A percentile compares a stretch with the other conserved stretches of the same genome.
Evolutionary conservation across 2,113 vertebrate species (phyloP).

Genomic region (Halcyon senegalensis): DNA sequence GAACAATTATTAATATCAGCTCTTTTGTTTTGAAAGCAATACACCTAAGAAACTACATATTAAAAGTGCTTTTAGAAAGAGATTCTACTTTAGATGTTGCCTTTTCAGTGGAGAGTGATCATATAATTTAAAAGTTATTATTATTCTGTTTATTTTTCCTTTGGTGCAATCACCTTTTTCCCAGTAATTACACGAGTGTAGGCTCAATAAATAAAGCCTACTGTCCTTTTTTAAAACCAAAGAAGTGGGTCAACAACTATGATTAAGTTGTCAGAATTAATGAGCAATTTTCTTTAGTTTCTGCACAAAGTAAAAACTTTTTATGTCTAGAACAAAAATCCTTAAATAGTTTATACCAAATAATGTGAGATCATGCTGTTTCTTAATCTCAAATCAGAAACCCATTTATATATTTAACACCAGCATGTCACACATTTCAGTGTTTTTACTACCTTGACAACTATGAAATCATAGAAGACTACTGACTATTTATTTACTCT

Average conservation of each 20-base stretch:
- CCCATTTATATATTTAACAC: background rate
- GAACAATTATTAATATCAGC: background rate
- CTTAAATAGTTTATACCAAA: background rate
- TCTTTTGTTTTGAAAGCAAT: conserved; percentile 6
- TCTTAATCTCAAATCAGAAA: background rate
- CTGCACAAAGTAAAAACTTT: background rate
- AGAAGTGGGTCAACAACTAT: conserved; percentile 61
- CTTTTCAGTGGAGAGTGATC: background rate
- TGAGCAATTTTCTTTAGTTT: conserved; percentile 53
- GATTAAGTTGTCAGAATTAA: conserved; percentile 72
- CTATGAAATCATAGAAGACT: background rate
- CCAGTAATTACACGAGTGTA: conserved; percentile 18
- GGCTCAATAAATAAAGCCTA: conserved; percentile 52
- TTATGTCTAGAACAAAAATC: background rate
- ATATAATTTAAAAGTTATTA: conserved; percentile 11
- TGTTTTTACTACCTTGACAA: background rate
- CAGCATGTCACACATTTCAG: background rate
- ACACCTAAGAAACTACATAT: background rate
- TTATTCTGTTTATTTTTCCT: conserved; percentile 56
- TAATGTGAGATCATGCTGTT: background rate
- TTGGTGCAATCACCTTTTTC: conserved; percentile 59
- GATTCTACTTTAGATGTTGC: background rate
- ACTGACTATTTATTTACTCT: background rate
- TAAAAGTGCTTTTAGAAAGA: background rate
- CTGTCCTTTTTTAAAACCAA: conserved; percentile 56